A percentile compares a stretch with the other conserved stretches of the same genome.
phyloP scores from a whole-genome alignment of 2,797 vertebrate species.

The Hyperoplus lanceolatus region DNA sequence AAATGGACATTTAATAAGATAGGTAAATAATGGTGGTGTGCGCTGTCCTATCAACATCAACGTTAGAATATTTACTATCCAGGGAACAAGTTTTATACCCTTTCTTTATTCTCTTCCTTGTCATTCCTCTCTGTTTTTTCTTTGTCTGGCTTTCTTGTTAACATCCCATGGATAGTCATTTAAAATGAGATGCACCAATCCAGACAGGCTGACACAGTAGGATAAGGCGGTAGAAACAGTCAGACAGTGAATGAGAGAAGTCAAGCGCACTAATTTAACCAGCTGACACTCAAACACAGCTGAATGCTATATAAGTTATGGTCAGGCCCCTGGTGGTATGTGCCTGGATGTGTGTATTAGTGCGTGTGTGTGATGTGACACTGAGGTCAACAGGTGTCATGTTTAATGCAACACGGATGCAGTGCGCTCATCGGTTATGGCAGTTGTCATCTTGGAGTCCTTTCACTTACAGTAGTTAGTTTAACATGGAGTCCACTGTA shows the following conservation, averaged over 20 bases:
- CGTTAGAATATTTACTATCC: neutral
- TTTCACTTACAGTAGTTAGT: slow-evolving; percentile 33
- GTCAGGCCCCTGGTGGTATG: slow-evolving; percentile 50
- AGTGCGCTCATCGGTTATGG: slow-evolving; percentile 22
- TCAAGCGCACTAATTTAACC: slow-evolving; percentile 60
- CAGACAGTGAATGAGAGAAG: slow-evolving; percentile 42
- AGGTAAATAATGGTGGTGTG: neutral
- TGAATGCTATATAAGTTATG: slow-evolving; percentile 74
- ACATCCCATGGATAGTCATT: slow-evolving; percentile 14
- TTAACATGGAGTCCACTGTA: slow-evolving; percentile 11
- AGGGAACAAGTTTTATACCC: neutral
- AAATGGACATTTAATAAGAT: slow-evolving; percentile 8
- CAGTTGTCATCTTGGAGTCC: slow-evolving; percentile 29
- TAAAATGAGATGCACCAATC: slow-evolving; percentile 2
- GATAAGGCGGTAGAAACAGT: slow-evolving; percentile 20
- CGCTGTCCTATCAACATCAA: neutral
- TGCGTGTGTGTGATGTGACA: slow-evolving; percentile 26
- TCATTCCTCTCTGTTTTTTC: neutral
- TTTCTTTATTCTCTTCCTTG: neutral
- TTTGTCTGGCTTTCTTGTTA: neutral
- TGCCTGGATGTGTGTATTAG: neutral
- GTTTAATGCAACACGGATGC: slow-evolving; percentile 48
- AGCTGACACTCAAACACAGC: slow-evolving; percentile 74
- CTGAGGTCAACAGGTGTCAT: slow-evolving; percentile 72
- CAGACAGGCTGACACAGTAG: neutral